Conservation (phyloP, 2,888 invertebrate species). For the Scaptomyza flava region DNA sequence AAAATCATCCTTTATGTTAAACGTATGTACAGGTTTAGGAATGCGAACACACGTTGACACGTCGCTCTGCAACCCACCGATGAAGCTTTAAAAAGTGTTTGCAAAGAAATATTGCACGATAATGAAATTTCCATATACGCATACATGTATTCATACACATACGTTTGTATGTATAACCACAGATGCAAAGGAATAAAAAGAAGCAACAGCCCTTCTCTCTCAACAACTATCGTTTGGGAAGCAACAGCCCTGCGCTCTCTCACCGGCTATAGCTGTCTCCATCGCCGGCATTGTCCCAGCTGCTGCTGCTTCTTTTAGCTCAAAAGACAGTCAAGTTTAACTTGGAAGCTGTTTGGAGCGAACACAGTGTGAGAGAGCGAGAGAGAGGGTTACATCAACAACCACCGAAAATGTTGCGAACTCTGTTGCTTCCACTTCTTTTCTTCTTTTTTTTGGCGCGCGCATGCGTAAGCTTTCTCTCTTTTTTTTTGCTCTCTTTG, state of each 20-base stretch:
- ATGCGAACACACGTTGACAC: slow-evolving; percentile 20
- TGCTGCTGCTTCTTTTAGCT: slow-evolving; percentile 44
- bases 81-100: slow-evolving; percentile 14
- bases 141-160: neutral
- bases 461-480: slow-evolving; percentile 66
- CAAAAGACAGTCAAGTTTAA: slow-evolving; percentile 52
- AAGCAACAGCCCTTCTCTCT: slow-evolving; percentile 70
- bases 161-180: slow-evolving; percentile 2
- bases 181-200: slow-evolving; percentile 52
- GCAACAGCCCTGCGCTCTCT: slow-evolving; percentile 56
- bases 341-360: slow-evolving; percentile 59
- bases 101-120: slow-evolving; percentile 32
- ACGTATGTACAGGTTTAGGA: neutral
- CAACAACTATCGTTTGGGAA: slow-evolving; percentile 49
- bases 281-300: slow-evolving; percentile 45
- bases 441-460: slow-evolving; percentile 62
- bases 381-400: slow-evolving; percentile 42
- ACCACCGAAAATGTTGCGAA: slow-evolving; percentile 51
- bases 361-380: slow-evolving; percentile 27
- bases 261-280: slow-evolving; percentile 40
- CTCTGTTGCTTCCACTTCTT: slow-evolving; percentile 43
- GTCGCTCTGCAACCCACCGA: slow-evolving; percentile 1
- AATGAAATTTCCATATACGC: slow-evolving; percentile 26
- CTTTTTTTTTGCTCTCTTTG: slow-evolving; percentile 32
- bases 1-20: slow-evolving; percentile 11